Evolutionary conservation across 53 echinoderm and acorn worm species (phyloP), one percentile per base, ranked within the genome.

Genomic region (Echinarachnius parma): DNA sequence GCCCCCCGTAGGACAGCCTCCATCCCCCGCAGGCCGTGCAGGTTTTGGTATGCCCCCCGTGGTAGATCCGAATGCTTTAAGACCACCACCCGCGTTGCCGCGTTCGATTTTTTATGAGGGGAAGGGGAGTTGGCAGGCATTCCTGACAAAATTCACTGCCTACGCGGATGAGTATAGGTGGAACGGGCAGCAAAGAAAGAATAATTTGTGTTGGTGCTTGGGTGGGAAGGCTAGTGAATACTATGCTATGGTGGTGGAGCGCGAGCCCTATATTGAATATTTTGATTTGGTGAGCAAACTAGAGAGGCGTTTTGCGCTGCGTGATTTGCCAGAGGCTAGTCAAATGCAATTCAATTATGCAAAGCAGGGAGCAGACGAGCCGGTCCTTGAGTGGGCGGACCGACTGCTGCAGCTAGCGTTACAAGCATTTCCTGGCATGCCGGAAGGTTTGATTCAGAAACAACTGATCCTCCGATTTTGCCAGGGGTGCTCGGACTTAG

Each of bases 341-440:
- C 80, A 70, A 37, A 45, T 70, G 69, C 48, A 59, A 28, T 69
- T 80, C 20, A 57, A 80, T 25, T 57, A 59, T 18, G 60, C 80
- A 15, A 56, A 22, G 20, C 80, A 80, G 33, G 9, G 26, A 15
- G 26, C 69, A 1, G 71, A 70, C 1, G 61, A 80, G 26, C 5
- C 20, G 2, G 46, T 69, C 19, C 31, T 68, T 25, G 80, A 80
- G 15, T 70, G 69, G 71, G 80, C 59, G 0, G 80, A 80, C 30
- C 39, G 80, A 47, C 68, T 80, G 0, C 31, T 70, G 4, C 21
- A 37, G 18, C 23, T 79, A 49, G 56, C 56, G 0, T 47, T 54
- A 5, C 55, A 55, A 1, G 79, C 79, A 2, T 79, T 66, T 21
- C 59, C n/a, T 10, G 23, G 28, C 25, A 21, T 63, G 1, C 62